Base-by-base conservation (phyloP, 2,113 vertebrate genomes). In the Boleophthalmus pectinirostris region DNA sequence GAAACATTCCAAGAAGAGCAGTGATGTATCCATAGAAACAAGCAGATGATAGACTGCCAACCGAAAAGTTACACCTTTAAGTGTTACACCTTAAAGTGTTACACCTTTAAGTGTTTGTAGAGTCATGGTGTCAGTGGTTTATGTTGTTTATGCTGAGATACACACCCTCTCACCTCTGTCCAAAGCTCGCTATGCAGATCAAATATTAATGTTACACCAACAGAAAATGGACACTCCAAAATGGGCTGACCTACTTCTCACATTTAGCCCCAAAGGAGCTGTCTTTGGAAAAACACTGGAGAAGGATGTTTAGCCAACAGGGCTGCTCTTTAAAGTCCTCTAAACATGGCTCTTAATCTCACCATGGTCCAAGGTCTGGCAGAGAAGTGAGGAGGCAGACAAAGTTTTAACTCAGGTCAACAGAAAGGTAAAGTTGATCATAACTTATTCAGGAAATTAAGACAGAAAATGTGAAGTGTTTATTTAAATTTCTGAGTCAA, bases 221-320 rank as follows among this genome's bases (percentile, higher is more conserved):
- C 82, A 90, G 81, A 90, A 90, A 93, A 93, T 91, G 89, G 88
- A 82, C 68, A 63, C 73, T 85, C 83, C 80, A 86, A 85, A 89
- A 90, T 86, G 80, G 82, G 77, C 85, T 92, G 92, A 93, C 92
- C 91, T 88, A 93, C 84, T 92, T 93, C 89, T 77, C 85, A 91
- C 83, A 88, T 88, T 89, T 89, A 85, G 87, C 88, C 89, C 86
- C 84, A 78, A 81, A 90, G 90, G 87, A 92, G 73, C 81, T 70
- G 70, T 88, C 79, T 90, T 80, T 89, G 83, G 82, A 91, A 89
- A 85, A 91, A 90, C 82, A 87, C 87, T 70, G 85, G 68, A 83
- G 81, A 84, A 51, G 66, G 82, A 90, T 84, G 76, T 87, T 87
- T 88, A 80, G 89, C 89, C 87, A 85, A 79, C 70, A 89, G 89